Evolutionary conservation across 2,797 vertebrate genomes (phyloP), one percentile per base, ranked within the genome.

Genomic region (Todus mexicanus): DNA sequence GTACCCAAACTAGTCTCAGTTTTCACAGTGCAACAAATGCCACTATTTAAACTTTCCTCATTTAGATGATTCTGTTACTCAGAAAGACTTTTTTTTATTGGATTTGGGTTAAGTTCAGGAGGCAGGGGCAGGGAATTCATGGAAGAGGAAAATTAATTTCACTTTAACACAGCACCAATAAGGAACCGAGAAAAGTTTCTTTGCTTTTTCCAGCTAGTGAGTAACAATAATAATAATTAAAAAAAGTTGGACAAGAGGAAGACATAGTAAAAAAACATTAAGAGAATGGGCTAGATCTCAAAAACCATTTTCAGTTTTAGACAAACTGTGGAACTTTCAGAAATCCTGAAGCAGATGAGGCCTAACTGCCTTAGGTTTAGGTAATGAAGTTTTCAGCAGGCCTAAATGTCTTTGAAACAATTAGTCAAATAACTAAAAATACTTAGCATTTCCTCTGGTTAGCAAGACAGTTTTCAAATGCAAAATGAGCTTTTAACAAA

Each of bases 341-440:
- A 74, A 88, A 54, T 64, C 76, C n/a, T 82, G 76, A 68, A 65
- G 38, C 21, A 65, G 19, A 74, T 50, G 31, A 31, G 29, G 35
- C 42, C 25, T 45, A 77, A 81, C n/a, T 59, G 18, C n/a, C 51
- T 69, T 51, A 37, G 37, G 5, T 70, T 92, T 33, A 66, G 12
- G 15, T 43, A 83, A 74, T 33, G 38, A 57, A 25, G 25, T 57
- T 94, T 92, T 72, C 59, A 91, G n/a, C 45, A 91, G 54, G 59
- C 54, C 35, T 57, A 87, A 93, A 92, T 64, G 31, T 21, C 63
- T 89, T 37, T 72, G 38, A 93, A 89, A 89, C 47, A 85, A 85
- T 92, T 83, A 89, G 84, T 33, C 47, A 91, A 89, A 87, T 65
- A 50, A 91, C 15, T 65, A 66, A 82, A 92, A 93, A 85, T 77